These are phyloP conservation scores for Rhinichthys osculus DNA, from an alignment of 2,797 vertebrate species.

Conservation along the genomic window DNA sequence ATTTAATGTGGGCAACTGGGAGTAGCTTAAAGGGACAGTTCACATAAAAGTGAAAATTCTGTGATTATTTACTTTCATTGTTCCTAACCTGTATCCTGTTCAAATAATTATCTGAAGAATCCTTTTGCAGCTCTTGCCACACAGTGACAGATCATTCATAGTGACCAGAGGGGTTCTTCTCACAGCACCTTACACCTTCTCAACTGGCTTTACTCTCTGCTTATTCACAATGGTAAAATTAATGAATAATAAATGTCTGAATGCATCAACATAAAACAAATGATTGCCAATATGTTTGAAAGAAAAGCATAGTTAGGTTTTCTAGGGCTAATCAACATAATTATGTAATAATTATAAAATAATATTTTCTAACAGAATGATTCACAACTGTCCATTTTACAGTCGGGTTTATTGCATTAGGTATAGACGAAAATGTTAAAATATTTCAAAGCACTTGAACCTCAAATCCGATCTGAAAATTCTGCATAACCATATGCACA, in stretches of 20 bases:
- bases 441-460: neutral
- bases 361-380: neutral
- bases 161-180: neutral
- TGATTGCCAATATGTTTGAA: neutral
- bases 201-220: neutral
- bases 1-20: neutral
- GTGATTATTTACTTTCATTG: neutral
- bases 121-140: neutral
- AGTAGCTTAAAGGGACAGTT: neutral
- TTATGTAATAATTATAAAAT: neutral
- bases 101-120: neutral
- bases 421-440: neutral
- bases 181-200: neutral
- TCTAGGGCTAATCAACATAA: neutral
- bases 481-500: neutral
- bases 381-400: neutral
- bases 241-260: neutral
- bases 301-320: neutral
- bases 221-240: neutral
- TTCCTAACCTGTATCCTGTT: neutral
- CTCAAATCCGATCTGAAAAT: neutral
- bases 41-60: neutral
- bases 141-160: neutral
- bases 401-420: neutral
- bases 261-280: neutral